Evolutionary conservation across 2,888 invertebrate species (phyloP).

Genomic region (Fragum whitleyi): DNA sequence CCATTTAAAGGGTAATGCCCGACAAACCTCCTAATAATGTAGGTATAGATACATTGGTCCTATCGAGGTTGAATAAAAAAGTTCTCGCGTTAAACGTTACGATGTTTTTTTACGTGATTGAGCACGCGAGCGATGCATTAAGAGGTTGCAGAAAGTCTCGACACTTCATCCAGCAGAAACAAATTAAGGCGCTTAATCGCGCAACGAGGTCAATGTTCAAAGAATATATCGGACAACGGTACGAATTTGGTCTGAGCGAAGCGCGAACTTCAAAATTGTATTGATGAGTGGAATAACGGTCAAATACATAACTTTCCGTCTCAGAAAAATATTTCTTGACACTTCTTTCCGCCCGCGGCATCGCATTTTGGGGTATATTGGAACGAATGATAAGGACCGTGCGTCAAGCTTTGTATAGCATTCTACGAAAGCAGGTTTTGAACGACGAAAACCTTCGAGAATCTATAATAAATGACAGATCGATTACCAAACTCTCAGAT

Average conservation of each 20-base stretch:
- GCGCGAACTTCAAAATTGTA: too few species aligned
- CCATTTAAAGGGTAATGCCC: background rate
- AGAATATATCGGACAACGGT: background rate
- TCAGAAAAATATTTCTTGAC: background rate
- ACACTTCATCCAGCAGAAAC: background rate
- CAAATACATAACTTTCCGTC: background rate
- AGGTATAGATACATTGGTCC: slow-evolving; percentile 69
- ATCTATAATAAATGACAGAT: slow-evolving; percentile 55
- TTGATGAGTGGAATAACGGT: background rate
- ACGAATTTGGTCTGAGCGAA: background rate
- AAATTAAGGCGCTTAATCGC: background rate
- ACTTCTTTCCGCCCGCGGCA: background rate
- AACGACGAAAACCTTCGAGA: slow-evolving; percentile 54
- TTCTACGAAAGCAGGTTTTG: slow-evolving; percentile 39
- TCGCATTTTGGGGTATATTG: background rate
- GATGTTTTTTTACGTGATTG: slow-evolving; percentile 50
- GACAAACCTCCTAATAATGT: slow-evolving; percentile 45
- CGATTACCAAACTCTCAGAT: slow-evolving; percentile 49
- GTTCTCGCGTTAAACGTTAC: slow-evolving; percentile 59
- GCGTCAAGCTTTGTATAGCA: slow-evolving; percentile 32
- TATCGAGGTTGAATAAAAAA: slow-evolving; percentile 49
- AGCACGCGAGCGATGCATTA: background rate
- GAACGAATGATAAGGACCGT: background rate
- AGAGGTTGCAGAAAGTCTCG: background rate
- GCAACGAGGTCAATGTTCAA: background rate